Conservation (phyloP, 2,888 invertebrate genomes). For the Sarcophaga rosellei region DNA sequence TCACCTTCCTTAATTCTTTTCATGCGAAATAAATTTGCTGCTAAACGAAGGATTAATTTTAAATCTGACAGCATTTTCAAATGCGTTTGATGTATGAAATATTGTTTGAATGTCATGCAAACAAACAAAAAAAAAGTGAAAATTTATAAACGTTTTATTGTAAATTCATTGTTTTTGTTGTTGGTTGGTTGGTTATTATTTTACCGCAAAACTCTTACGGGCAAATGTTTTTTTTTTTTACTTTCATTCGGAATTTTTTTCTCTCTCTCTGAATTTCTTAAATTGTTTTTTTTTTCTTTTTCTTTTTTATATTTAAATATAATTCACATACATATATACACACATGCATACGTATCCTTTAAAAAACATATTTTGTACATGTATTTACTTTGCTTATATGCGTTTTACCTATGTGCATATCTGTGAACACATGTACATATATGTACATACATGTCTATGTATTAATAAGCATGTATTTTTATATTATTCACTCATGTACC, state of each 20-base stretch:
- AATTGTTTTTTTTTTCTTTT: not conserved
- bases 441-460: not conserved
- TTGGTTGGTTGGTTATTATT: not conserved
- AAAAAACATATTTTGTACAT: too few species aligned
- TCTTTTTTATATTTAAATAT: conserved; percentile 8
- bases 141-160: not conserved
- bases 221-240: not conserved
- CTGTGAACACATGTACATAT: too few species aligned
- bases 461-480: conserved; percentile 41
- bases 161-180: not conserved
- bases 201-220: not conserved
- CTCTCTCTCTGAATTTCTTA: too few species aligned
- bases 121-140: not conserved
- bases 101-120: not conserved
- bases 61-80: not conserved
- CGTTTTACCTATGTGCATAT: too few species aligned
- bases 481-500: conserved; percentile 21
- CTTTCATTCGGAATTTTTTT: not conserved
- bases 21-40: too few species aligned
- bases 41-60: not conserved
- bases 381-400: too few species aligned
- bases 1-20: too few species aligned
- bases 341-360: not conserved
- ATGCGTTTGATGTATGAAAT: not conserved
- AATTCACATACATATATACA: not conserved